Evolutionary conservation across 30 jellyfish, hydroid and myxozoan genomes (phyloP), one percentile per base, ranked within the genome.

Genomic region (Turritopsis rubra): DNA sequence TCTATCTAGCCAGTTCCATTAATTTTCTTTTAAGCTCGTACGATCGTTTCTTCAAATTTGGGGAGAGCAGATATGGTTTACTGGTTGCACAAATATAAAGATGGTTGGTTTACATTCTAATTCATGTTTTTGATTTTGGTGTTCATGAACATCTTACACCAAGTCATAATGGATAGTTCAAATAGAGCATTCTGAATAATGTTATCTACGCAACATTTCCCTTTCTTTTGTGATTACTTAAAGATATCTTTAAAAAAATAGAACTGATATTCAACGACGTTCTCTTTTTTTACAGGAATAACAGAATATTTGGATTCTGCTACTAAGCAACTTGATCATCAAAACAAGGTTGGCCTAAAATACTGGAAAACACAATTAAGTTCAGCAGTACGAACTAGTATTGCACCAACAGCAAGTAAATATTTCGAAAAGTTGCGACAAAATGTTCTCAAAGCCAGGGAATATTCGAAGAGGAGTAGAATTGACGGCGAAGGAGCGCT

Each of bases 311-410:
- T 77, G 30, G 71, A 77, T 24, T 29, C 85, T 23, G 66, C 71
- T 26, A 77, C 41, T 7, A 53, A 77, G 53, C 85, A 77, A 29
- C 72, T 77, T 19, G 85, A 23, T 17, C 85, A 77, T 60, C 85
- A 77, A 60, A 77, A 77, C 53, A 77, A 30, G 3, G 85, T 29
- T 20, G 72, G 85, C 7, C 28, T 77, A 19, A 77, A 77, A 77
- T 77, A 77, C 53, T 77, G 85, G 85, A 28, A 28, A 30, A 77
- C 73, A 19, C 85, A 77, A 52, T 52, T 77, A 52, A 52, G 53
- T 29, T 77, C 72, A 18, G 71, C 85, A n/a, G 77, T 68, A 23
- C 16, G 77, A 68, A 52, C 71, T 19, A 53, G 53, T 29, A 30
- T 77, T 1, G 30, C 85, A 23, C 66, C 30, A 28, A 77, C 85